These are phyloP conservation scores for Heliconius ethilla DNA, from an alignment of 2,888 invertebrate species.

Conservation along the genomic window DNA sequence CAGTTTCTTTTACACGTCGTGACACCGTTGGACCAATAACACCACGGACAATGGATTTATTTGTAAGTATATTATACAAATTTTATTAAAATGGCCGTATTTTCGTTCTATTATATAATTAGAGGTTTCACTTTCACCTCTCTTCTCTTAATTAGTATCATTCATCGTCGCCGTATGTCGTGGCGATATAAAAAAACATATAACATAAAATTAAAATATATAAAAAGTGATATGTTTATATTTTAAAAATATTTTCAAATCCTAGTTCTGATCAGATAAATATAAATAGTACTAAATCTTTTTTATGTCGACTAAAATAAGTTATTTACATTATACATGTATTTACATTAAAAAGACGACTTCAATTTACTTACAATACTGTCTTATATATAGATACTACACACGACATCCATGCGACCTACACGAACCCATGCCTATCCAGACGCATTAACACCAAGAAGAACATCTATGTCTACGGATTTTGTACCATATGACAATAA, in stretches of 20 bases:
- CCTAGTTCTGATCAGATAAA: too few species aligned
- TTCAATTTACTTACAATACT: not conserved
- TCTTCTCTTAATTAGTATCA: too few species aligned
- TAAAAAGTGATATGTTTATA: too few species aligned
- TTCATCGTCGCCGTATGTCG: too few species aligned
- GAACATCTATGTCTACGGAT: slow-evolving; percentile 52
- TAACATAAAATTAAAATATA: too few species aligned
- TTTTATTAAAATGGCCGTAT: not conserved
- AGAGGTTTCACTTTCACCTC: not conserved
- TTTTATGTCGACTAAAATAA: too few species aligned
- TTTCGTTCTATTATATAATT: not conserved
- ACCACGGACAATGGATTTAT: slow-evolving; percentile 50
- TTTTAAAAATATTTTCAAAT: too few species aligned
- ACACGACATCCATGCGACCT: slow-evolving; percentile 46
- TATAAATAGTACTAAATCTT: too few species aligned
- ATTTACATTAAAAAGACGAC: too few species aligned
- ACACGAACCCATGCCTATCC: slow-evolving; percentile 51
- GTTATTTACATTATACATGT: too few species aligned
- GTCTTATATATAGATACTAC: slow-evolving; percentile 39
- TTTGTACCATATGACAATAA: slow-evolving; percentile 46
- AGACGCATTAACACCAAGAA: slow-evolving; percentile 51
- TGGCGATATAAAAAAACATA: too few species aligned
- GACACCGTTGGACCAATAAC: slow-evolving; percentile 54
- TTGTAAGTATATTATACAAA: slow-evolving; percentile 53
- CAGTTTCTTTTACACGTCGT: slow-evolving; percentile 63